Evolutionary conservation across 64 coral and sea anemone genomes (phyloP).

Genomic region (Stichodactyla mertensii): DNA sequence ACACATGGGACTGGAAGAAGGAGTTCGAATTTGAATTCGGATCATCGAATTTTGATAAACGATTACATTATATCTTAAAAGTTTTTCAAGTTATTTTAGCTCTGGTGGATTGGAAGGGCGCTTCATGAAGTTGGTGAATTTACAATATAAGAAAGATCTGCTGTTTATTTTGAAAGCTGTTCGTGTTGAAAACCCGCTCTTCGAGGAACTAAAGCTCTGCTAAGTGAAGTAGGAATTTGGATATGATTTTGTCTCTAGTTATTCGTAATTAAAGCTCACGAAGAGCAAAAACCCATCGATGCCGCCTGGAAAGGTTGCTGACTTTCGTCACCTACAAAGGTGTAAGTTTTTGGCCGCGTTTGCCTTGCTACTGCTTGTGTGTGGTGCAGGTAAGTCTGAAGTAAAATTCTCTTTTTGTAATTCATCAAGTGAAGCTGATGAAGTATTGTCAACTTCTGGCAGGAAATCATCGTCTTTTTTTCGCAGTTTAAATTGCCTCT

Average conservation of each 20-base stretch:
- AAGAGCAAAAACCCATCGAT: not conserved
- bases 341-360: not conserved
- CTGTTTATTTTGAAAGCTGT: not conserved
- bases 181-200: slow-evolving; percentile 17
- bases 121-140: not conserved
- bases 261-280: slow-evolving; percentile 3
- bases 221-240: not conserved
- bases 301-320: not conserved
- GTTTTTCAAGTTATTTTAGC: not conserved
- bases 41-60: not conserved
- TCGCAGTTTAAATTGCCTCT: slow-evolving; percentile 6
- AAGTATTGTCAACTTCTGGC: not conserved
- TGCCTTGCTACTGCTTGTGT: slow-evolving; percentile 29
- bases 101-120: not conserved
- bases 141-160: not conserved
- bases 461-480: slow-evolving; percentile 7
- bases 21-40: slow-evolving; percentile 11
- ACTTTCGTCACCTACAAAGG: slow-evolving; percentile 21
- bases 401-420: not conserved
- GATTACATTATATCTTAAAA: not conserved
- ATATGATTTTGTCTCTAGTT: not conserved
- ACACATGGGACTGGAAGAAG: slow-evolving; percentile 25
- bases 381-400: slow-evolving; percentile 17
- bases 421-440: not conserved
- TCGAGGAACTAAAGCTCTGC: slow-evolving; percentile 17